Conservation (phyloP, 2,888 invertebrate species). For the Camptogramma bilineatum region DNA sequence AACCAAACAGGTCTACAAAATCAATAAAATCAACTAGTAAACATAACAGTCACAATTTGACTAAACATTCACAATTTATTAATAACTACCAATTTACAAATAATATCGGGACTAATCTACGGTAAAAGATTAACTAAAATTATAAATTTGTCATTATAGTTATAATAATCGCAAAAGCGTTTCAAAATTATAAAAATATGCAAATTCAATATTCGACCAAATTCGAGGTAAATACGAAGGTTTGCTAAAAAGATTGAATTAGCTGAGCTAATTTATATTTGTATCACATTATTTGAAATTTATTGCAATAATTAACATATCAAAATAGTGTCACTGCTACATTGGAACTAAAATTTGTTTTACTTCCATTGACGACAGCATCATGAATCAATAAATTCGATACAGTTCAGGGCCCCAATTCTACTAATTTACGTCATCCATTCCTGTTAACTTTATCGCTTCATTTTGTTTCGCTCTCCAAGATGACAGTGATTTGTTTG, state of each 20-base stretch:
- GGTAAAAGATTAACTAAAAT: neutral
- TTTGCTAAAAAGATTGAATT: neutral
- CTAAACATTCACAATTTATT: constrained; percentile 3
- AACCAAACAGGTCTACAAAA: neutral
- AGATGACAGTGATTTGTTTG: no score
- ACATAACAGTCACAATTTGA: neutral
- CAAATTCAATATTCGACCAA: neutral
- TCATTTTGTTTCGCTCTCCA: no score
- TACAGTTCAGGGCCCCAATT: no score
- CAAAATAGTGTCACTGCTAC: neutral
- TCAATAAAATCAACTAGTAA: neutral
- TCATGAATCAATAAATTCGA: neutral
- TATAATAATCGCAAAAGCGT: neutral
- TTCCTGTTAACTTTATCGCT: no score
- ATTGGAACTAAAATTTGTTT: neutral
- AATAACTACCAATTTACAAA: constrained; percentile 1
- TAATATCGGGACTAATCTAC: neutral
- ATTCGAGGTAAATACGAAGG: neutral
- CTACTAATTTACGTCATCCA: no score
- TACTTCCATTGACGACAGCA: neutral
- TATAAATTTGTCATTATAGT: neutral
- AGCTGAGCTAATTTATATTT: constrained; percentile 4
- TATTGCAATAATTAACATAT: constrained; percentile 5
- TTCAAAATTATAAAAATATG: constrained; percentile 1
- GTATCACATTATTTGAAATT: neutral